Evolutionary conservation across 2,888 invertebrate genomes (phyloP).

Genomic region (Ditula angustiorana): DNA sequence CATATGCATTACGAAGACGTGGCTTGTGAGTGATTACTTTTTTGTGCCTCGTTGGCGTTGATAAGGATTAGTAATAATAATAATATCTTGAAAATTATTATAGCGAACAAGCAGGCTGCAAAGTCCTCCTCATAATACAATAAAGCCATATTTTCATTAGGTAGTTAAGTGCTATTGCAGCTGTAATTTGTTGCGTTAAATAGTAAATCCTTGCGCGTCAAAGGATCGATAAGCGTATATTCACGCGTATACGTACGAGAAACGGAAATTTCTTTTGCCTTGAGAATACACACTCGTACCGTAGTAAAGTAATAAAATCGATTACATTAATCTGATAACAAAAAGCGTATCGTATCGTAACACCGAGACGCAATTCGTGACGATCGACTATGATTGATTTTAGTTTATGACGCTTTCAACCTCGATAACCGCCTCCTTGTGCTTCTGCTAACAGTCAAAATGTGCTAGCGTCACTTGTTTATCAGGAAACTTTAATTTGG

Average conservation of each 20-base stretch:
- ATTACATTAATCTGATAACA: constrained; percentile 31
- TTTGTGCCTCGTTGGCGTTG: no score
- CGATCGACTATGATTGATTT: constrained; percentile 13
- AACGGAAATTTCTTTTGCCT: neutral
- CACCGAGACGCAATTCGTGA: constrained; percentile 23
- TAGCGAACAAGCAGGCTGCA: no score
- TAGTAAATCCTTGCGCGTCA: neutral
- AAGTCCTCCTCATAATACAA: no score
- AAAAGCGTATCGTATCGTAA: constrained; percentile 19
- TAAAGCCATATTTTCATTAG: no score
- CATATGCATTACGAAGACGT: no score
- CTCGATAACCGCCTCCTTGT: neutral
- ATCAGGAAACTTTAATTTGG: no score
- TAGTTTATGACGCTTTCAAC: constrained; percentile 10
- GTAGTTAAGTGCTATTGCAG: no score
- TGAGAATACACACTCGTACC: constrained; percentile 12
- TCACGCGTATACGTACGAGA: neutral
- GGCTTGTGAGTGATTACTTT: no score
- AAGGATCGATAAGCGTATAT: neutral
- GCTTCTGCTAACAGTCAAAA: neutral
- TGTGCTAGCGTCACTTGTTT: neutral
- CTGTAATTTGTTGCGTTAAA: neutral
- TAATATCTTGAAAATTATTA: no score
- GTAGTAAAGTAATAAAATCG: constrained; percentile 30
- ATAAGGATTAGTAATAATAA: no score